phyloP scores from a whole-genome alignment of 1,140 invertebrate species.

The Drosophila equinoxialis region DNA sequence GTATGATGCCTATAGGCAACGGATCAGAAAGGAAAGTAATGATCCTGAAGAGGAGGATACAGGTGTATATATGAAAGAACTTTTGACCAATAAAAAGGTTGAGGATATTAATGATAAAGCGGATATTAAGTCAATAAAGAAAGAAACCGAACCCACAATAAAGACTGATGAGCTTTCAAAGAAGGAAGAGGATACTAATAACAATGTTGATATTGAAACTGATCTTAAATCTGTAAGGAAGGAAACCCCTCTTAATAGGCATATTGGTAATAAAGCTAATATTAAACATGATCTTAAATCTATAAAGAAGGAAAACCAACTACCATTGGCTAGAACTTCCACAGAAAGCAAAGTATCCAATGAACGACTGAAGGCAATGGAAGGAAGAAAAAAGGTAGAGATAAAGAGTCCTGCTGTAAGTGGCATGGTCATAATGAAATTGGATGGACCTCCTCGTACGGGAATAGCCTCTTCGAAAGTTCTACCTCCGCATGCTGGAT shows the following conservation, averaged over 20 bases:
- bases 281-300: no score
- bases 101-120: neutral
- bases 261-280: no score
- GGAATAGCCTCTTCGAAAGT: neutral
- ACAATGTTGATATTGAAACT: no score
- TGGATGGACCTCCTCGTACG: constrained; percentile 1
- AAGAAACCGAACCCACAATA: no score
- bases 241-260: no score
- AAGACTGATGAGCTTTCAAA: no score
- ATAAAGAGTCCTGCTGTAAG: neutral
- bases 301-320: neutral
- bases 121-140: neutral
- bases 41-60: neutral
- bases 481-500: neutral
- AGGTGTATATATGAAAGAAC: no score
- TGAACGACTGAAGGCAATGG: no score
- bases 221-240: no score
- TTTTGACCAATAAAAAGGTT: neutral
- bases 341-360: no score
- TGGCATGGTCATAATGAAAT: constrained; percentile 21
- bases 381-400: neutral
- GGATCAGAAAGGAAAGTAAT: constrained; percentile 8
- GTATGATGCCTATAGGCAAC: constrained; percentile 47
- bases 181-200: neutral
- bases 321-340: no score